Conservation (phyloP, 2,113 vertebrate genomes). For the Poecile atricapillus region DNA sequence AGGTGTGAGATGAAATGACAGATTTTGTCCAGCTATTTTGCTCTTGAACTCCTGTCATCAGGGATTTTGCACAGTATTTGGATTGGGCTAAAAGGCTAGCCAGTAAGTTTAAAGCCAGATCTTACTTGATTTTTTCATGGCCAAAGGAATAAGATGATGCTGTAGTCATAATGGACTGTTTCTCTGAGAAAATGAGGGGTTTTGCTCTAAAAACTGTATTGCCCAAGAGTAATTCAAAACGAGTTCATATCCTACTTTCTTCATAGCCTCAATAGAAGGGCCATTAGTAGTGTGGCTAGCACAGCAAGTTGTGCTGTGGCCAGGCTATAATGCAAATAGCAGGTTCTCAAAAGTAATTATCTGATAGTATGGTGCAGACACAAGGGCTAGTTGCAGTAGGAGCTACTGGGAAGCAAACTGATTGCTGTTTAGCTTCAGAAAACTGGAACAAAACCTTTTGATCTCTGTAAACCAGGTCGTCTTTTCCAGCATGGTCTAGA, state of each 20-base stretch:
- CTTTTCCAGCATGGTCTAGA: background rate
- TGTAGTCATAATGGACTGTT: background rate
- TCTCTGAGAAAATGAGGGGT: background rate
- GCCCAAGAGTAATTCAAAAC: background rate
- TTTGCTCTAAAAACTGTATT: background rate
- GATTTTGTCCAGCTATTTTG: background rate
- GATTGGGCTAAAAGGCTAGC: background rate
- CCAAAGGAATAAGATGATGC: background rate
- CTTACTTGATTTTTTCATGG: background rate
- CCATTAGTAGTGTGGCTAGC: background rate
- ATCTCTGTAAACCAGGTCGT: background rate
- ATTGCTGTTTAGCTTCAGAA: background rate
- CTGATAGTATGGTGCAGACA: slow-evolving; percentile 1
- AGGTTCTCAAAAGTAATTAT: slow-evolving; percentile 2
- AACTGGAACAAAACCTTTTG: background rate
- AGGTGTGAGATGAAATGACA: background rate
- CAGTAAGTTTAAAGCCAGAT: background rate
- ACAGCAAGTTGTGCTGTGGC: background rate
- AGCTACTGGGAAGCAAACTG: background rate
- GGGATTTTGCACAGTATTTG: background rate
- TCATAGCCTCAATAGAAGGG: background rate
- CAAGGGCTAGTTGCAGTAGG: background rate
- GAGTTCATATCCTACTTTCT: background rate
- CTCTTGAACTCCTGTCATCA: background rate
- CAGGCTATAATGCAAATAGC: slow-evolving; percentile 3